Evolutionary conservation across 2,888 invertebrate species (phyloP), one percentile per base, ranked within the genome.

Genomic region (Trissoscelio sp.): DNA sequence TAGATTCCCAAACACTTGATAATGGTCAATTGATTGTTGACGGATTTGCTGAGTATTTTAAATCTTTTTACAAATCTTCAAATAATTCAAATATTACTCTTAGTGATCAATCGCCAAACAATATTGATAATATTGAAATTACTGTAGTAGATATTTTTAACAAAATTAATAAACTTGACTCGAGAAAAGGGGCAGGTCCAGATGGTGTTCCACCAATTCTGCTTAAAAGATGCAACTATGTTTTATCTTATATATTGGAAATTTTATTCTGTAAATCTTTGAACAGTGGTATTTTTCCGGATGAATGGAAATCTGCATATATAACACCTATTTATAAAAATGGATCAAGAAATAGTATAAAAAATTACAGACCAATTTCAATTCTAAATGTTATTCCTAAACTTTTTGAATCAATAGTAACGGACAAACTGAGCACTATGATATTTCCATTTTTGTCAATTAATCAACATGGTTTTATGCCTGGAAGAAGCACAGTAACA

Each of bases 51-150:
- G 31, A 55, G 2, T 31, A 31, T 31, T 55, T 55, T 16, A 55
- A 55, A 55, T 7, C 34, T 14, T 55, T 55, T 55, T 55, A 55
- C 31, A 55, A 31, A 28, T 28, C 6, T n/a, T 28, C 55, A 18
- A 16, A 55, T 31, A 31, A 55, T 2, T 16, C 11, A 24, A 3
- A 12, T 3, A 51, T 51, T n/a, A 51, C 6, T 11, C 24, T 51
- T n/a, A 24, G 16, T n/a, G 24, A 51, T 24, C 48, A 24, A 24
- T 16, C 24, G 5, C 22, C 22, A 9, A 11, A 24, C 11, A 51
- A 24, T 51, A 55, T 55, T 11, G 22, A 34, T 3, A 12, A 12
- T 11, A 31, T 55, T 9, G 55, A 55, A 20, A 55, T 55, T 14
- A n/a, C 55, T 14, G 16, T 31, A 4, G n/a, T 55, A 7, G 55